A percentile compares a stretch with the other conserved stretches of the same genome.
Conservation (phyloP, 23 tunicate genomes). For the Trididemnum miniatum region DNA sequence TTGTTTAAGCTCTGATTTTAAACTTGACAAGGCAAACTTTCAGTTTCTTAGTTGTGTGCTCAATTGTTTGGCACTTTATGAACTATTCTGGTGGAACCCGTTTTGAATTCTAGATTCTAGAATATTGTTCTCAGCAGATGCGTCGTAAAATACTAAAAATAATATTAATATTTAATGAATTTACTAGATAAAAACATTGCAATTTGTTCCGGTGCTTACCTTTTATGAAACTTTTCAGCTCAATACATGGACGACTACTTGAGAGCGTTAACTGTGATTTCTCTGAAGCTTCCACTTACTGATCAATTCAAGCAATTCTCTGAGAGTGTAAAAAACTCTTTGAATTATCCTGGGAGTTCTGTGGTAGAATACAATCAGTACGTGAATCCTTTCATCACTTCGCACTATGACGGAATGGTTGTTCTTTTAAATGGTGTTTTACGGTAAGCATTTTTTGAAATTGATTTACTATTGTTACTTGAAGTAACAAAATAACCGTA, state of each 20-base stretch:
- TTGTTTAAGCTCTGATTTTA: no score
- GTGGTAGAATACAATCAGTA: slow-evolving; percentile 42
- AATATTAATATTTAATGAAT: no score
- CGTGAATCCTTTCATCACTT: slow-evolving; percentile 70
- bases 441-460: no score
- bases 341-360: neutral
- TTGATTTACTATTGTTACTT: no score
- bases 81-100: no score
- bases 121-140: no score
- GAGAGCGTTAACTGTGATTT: slow-evolving; percentile 62
- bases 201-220: neutral
- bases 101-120: no score
- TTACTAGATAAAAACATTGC: neutral
- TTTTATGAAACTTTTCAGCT: slow-evolving; percentile 3
- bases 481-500: no score
- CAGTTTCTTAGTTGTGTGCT: no score
- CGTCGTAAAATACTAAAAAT: no score
- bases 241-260: slow-evolving; percentile 18
- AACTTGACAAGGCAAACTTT: no score
- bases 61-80: no score
- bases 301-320: slow-evolving; percentile 45
- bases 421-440: slow-evolving; percentile 22
- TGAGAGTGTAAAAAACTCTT: slow-evolving; percentile 26
- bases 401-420: slow-evolving; percentile 55
- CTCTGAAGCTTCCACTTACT: slow-evolving; percentile 48